Base-by-base conservation (phyloP, 92 coral and sea anemone species). In the Porites lobata region DNA sequence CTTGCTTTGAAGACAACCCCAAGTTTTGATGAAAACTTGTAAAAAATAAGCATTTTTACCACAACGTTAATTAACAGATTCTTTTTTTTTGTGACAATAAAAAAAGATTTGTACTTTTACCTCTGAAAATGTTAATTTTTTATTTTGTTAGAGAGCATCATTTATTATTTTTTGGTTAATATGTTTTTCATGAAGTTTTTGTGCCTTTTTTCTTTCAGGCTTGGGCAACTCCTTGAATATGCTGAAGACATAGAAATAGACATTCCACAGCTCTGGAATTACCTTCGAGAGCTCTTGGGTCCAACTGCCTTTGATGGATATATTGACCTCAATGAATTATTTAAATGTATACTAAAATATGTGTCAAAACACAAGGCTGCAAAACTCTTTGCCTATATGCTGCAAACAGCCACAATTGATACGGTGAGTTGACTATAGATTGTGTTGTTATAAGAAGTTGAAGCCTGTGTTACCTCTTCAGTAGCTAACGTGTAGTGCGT, bases 211-310 rank as follows among this genome's bases (percentile, higher is more conserved):
- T 17, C 63, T 82, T 87, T 50, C 77, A 93, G 96, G 53, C 57
- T 91, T 47, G 90, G 89, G 29, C 85, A 87, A 71, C 29, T 94
- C 13, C 78, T 97, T 52, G 93, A 87, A 76, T 26, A 64, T 66
- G 98, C 98, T 8, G 98, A 95, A 79, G 98, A 97, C 69, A 70
- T 88, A 58, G 97, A 93, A 76, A 91, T 95, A 54, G 99, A 95
- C 66, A 88, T 95, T 15, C 99, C 99, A 20, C 98, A 84, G 76
- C 70, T 97, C 12, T 97, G 98, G 97, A 87, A 87, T 68, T 97
- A 97, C 82, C 72, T 97, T 50, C 96, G 96, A 4, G 97, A 97
- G 86, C 81, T 97, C 7, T 87, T 92, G 77, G 96, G 98, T 38
- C 92, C 88, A 10, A 58, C 92, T 5, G 90, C 93, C 47, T 81